Conservation (phyloP, 1,140 invertebrate genomes). For the Drosophila prosaltans region DNA sequence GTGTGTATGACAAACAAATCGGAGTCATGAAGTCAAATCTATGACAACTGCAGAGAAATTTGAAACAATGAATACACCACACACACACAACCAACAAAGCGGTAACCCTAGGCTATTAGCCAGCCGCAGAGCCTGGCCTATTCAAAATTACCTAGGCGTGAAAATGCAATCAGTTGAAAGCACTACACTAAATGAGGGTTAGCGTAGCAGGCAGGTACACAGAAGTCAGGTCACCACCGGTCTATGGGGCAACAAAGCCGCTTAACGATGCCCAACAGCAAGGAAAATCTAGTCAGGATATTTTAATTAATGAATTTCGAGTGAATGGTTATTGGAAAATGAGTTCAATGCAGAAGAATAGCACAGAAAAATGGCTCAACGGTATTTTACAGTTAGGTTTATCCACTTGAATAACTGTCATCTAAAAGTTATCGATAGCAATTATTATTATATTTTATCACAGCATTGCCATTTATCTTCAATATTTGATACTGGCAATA, state of each 20-base stretch:
- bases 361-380: no score
- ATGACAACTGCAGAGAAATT: conserved; percentile 43
- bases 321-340: neutral
- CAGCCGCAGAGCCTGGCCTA: neutral
- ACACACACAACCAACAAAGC: conserved; percentile 7
- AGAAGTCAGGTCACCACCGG: no score
- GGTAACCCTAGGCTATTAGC: conserved; percentile 12
- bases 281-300: neutral
- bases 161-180: conserved; percentile 3
- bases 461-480: neutral
- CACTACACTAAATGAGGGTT: no score
- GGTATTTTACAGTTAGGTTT: no score
- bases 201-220: no score
- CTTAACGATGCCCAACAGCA: neutral
- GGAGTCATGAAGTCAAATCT: conserved; percentile 19
- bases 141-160: conserved; percentile 18
- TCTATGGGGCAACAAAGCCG: neutral
- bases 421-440: conserved; percentile 3
- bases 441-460: neutral
- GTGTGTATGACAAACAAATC: neutral
- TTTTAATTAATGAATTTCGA: neutral
- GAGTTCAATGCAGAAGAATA: neutral
- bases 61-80: conserved; percentile 31
- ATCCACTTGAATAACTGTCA: no score
- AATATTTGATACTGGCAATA: conserved; percentile 4